Evolutionary conservation across 2,888 invertebrate genomes (phyloP).

Genomic region (Drosophila algonquin): DNA sequence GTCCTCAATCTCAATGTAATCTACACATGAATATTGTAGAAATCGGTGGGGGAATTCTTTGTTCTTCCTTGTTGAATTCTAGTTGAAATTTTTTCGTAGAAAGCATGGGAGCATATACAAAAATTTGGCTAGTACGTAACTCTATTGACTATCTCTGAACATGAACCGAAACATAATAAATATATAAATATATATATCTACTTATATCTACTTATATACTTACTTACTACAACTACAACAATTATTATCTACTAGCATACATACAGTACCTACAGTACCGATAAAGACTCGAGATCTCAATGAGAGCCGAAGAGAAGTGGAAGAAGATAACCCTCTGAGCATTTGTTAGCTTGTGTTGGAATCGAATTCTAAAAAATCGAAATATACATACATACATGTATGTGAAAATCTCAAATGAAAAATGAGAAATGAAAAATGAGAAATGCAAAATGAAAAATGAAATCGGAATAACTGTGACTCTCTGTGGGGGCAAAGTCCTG

Average conservation of each 20-base stretch:
- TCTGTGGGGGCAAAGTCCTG: conserved; percentile 41
- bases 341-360: conserved; percentile 17
- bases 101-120: conserved; percentile 34
- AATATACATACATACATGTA: too few relatives aligned
- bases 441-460: not conserved
- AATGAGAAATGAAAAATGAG: not conserved
- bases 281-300: not conserved
- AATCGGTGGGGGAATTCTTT: conserved; percentile 1
- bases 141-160: conserved; percentile 36
- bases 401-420: not conserved
- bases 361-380: conserved; percentile 1
- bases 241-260: conserved; percentile 27
- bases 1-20: not conserved
- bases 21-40: not conserved
- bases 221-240: conserved; percentile 18
- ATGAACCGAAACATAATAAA: conserved; percentile 19
- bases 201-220: not conserved
- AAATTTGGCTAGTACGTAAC: conserved; percentile 32
- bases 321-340: conserved; percentile 37
- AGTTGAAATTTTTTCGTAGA: conserved; percentile 16
- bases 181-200: too few relatives aligned
- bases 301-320: conserved; percentile 37
- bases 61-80: conserved; percentile 4
- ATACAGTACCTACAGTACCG: not conserved
- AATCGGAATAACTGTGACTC: conserved; percentile 7